A percentile compares a stretch with the other conserved stretches of the same genome.
phyloP scores from a whole-genome alignment of 2,888 invertebrate genomes.

The Heliconius sara region DNA sequence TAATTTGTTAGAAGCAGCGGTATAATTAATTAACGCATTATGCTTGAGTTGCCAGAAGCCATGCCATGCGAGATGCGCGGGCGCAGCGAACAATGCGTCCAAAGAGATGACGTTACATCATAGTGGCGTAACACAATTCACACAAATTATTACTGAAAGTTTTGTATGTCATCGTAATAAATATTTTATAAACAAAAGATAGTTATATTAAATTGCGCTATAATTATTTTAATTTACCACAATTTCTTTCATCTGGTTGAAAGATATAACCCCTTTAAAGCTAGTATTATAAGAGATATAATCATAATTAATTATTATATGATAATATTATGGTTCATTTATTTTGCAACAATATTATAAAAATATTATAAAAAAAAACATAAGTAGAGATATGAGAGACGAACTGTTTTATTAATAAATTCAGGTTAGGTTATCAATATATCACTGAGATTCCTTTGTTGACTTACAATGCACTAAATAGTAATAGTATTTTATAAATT shows the following conservation, averaged over 20 bases:
- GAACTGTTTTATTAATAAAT: too few species aligned
- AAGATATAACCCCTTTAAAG: neutral
- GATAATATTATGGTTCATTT: neutral
- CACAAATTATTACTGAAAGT: conserved; percentile 33
- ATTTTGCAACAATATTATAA: neutral
- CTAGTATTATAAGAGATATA: neutral
- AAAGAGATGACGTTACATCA: conserved; percentile 58
- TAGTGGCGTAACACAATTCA: conserved; percentile 57
- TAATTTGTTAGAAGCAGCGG: conserved; percentile 62
- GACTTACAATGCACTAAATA: too few species aligned
- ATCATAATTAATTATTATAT: conserved; percentile 11
- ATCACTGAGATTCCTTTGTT: too few species aligned
- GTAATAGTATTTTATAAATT: too few species aligned
- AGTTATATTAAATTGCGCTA: conserved; percentile 15
- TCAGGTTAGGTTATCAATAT: too few species aligned
- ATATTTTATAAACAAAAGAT: conserved; percentile 29
- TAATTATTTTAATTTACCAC: conserved; percentile 19
- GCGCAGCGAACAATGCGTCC: conserved; percentile 52
- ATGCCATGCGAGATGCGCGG: conserved; percentile 52
- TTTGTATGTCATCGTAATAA: conserved; percentile 23
- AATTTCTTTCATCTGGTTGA: conserved; percentile 9
- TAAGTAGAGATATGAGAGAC: neutral
- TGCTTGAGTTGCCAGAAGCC: conserved; percentile 48
- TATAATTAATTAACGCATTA: conserved; percentile 63
- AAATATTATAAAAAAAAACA: neutral